A percentile compares a stretch with the other conserved stretches of the same genome.
Evolutionary conservation across 2,888 invertebrate genomes (phyloP).

Genomic region (Drosophila pegasa): DNA sequence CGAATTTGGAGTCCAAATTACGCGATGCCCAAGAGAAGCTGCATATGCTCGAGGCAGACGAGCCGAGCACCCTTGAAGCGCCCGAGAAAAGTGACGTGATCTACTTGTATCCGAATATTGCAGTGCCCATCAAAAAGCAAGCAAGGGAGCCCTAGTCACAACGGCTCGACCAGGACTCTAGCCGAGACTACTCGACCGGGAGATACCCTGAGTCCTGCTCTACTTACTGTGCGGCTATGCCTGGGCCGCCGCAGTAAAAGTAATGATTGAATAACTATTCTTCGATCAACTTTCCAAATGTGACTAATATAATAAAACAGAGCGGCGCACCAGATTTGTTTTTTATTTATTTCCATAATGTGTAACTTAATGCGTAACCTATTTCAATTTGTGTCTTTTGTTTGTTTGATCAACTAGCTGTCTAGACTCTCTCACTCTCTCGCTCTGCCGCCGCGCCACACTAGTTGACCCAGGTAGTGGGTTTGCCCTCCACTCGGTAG

Average conservation of each 20-base stretch:
- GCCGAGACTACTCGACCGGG: too few species aligned
- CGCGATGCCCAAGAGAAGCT: slow-evolving; percentile 72
- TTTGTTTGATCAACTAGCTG: slow-evolving; percentile 46
- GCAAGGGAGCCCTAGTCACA: too few species aligned
- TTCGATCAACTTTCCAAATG: too few species aligned
- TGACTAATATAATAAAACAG: slow-evolving; percentile 1
- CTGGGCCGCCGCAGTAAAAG: too few species aligned
- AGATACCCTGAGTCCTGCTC: too few species aligned
- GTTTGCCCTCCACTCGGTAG: slow-evolving; percentile 84
- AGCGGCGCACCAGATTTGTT: slow-evolving; percentile 46
- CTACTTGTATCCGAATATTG: slow-evolving; percentile 88
- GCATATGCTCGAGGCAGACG: slow-evolving; percentile 64
- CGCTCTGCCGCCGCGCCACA: background rate
- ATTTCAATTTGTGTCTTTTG: slow-evolving; percentile 30
- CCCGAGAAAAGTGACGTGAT: slow-evolving; percentile 86
- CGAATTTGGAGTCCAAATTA: slow-evolving; percentile 72
- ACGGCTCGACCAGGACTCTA: too few species aligned
- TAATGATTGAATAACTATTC: too few species aligned
- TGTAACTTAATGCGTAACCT: slow-evolving; percentile 46
- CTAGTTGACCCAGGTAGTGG: slow-evolving; percentile 83
- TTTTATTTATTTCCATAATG: slow-evolving; percentile 54
- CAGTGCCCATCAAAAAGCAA: too few species aligned
- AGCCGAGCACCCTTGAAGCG: slow-evolving; percentile 19
- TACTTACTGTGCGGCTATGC: too few species aligned
- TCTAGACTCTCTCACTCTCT: slow-evolving; percentile 23